phyloP scores from a whole-genome alignment of 2,888 invertebrate genomes.

The Tineola bisselliella region DNA sequence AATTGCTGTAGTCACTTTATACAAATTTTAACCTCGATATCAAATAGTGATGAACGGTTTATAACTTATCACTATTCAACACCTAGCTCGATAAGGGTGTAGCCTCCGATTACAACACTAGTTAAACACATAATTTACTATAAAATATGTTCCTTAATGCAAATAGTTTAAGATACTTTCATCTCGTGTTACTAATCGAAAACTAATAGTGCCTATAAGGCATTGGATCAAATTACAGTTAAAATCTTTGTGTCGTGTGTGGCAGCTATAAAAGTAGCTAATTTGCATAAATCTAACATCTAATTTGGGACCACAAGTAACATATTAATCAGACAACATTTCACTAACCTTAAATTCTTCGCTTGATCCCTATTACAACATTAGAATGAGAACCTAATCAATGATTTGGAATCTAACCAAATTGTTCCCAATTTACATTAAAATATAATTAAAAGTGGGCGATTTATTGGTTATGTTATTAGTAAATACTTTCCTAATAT shows the following conservation, averaged over 20 bases:
- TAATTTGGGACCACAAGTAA: constrained; percentile 44
- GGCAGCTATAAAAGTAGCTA: constrained; percentile 37
- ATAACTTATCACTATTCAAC: not conserved
- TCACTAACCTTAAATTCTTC: constrained; percentile 35
- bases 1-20: constrained; percentile 6
- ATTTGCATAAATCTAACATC: constrained; percentile 54
- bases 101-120: not conserved
- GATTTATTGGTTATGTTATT: constrained; percentile 21
- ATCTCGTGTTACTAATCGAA: constrained; percentile 51
- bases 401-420: constrained; percentile 24
- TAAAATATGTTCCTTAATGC: not conserved
- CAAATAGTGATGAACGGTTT: not conserved
- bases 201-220: constrained; percentile 30
- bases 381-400: constrained; percentile 23
- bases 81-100: not conserved
- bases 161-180: constrained; percentile 26
- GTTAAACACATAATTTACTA: not conserved
- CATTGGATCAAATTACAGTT: constrained; percentile 37
- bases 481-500: constrained; percentile 25
- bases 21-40: constrained; percentile 1
- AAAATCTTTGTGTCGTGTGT: constrained; percentile 48
- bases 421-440: constrained; percentile 39
- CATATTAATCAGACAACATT: constrained; percentile 48
- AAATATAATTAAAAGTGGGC: constrained; percentile 44
- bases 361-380: constrained; percentile 28